A percentile compares a stretch with the other conserved stretches of the same genome.
Conservation (phyloP, 1,140 invertebrate genomes). For the Contarinia nasturtii region DNA sequence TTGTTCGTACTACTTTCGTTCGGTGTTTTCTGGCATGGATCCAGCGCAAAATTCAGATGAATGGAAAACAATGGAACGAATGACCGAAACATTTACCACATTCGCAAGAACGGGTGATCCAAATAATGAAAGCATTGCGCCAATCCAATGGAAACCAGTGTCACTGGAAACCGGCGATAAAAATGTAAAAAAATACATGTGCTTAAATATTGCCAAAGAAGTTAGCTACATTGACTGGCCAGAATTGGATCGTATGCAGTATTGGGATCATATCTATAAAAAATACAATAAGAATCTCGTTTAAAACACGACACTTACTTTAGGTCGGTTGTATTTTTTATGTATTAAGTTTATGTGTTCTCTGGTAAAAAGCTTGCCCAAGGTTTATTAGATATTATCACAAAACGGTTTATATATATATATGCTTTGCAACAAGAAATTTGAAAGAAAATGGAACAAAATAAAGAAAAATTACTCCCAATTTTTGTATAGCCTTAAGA, state of each 20-base stretch:
- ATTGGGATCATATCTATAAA: slow-evolving; percentile 24
- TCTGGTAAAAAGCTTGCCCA: no score
- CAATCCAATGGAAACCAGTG: slow-evolving; percentile 7
- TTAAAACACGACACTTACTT: no score
- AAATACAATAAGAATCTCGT: not conserved
- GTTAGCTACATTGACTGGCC: slow-evolving; percentile 19
- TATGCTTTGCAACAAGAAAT: no score
- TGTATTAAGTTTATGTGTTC: no score
- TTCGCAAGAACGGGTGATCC: slow-evolving; percentile 24
- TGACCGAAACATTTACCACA: slow-evolving; percentile 20
- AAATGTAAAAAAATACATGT: slow-evolving; percentile 10
- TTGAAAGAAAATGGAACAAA: no score
- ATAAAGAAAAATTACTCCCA: no score
- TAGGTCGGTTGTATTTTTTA: no score
- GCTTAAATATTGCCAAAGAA: slow-evolving; percentile 22
- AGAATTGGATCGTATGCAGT: slow-evolving; percentile 19
- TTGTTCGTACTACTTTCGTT: slow-evolving; percentile 38
- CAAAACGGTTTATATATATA: no score
- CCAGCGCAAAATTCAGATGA: slow-evolving; percentile 15
- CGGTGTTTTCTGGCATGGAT: slow-evolving; percentile 19
- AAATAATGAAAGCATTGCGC: slow-evolving; percentile 11
- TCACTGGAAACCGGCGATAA: no score
- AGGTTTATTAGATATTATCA: no score
- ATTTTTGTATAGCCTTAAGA: no score
- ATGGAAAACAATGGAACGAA: slow-evolving; percentile 20